Evolutionary conservation across 37 sponge, comb jelly and placozoan species (phyloP), one percentile per base, ranked within the genome.

Genomic region (Lycopodina hypogea): DNA sequence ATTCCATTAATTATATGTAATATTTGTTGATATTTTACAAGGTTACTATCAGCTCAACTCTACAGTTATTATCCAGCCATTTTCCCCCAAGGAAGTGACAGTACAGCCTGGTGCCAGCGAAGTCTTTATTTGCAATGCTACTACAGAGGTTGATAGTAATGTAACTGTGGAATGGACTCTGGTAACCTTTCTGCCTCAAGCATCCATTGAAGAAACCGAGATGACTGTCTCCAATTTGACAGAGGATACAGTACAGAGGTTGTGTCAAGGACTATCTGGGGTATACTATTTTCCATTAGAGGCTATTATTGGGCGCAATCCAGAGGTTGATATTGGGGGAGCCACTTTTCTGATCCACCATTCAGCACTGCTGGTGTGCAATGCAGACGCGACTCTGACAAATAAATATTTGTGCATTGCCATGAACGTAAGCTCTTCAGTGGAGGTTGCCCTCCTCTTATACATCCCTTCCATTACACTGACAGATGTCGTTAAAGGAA

Each of bases 91-190:
- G 33, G 2, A 29, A 17, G 34, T 32, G 7, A 7, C 3, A 2
- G 11, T 65, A 15, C 17, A 24, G 34, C 35, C 66, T 32, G 33
- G 34, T 65, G 11, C 66, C 4, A 50, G 23, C 14, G 42, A 0
- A n/a, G 17, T 1, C 51, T 23, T 72, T 12, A 45, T 72, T n/a
- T 72, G 72, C 30, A 72, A 72, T 51, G 72, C 72, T 32, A 50
- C 72, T n/a, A 41, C 42, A 32, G 66, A 32, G 26, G 66, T 32
- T 3, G 35, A 65, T 32, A 65, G 66, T 30, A 65, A 3, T 17
- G 34, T 32, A 2, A 65, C 35, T 3, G 1, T 65, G 33, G 35
- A 65, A 32, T 65, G 66, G 66, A 24, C 2, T 65, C 7, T 11
- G 2, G 26, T 34, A 32, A 4, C 35, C 18, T 9, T 32, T 65